Conservation (phyloP, 2,888 invertebrate species). For the Drosophila mimica region DNA sequence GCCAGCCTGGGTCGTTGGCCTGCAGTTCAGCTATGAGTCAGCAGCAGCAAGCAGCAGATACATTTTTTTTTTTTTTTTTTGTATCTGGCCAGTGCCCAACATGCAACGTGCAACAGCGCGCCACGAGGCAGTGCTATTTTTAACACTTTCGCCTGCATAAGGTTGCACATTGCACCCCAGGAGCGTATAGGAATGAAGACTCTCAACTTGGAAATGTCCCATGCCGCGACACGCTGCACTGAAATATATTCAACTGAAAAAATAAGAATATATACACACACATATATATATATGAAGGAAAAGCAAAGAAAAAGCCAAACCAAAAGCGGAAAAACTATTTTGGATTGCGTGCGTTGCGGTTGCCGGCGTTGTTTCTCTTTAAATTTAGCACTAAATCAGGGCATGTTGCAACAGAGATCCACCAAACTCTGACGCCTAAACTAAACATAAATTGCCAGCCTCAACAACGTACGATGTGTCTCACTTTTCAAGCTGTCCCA, state of each 20-base stretch:
- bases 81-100: conserved; percentile 44
- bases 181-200: conserved; percentile 61
- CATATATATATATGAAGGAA: conserved; percentile 6
- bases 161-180: conserved; percentile 73
- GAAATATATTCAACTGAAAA: conserved; percentile 52
- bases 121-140: conserved; percentile 67
- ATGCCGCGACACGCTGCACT: conserved; percentile 61
- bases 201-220: conserved; percentile 69
- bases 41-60: conserved; percentile 23
- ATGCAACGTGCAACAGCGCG: conserved; percentile 26
- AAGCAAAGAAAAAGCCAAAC: conserved; percentile 4
- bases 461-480: conserved; percentile 64
- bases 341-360: conserved; percentile 16
- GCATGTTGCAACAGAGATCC: conserved; percentile 58
- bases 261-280: conserved; percentile 10
- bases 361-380: conserved; percentile 45
- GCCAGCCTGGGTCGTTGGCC: conserved; percentile 70
- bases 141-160: conserved; percentile 74
- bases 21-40: conserved; percentile 69
- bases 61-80: conserved; percentile 23
- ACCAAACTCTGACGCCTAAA: conserved; percentile 57
- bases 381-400: conserved; percentile 82
- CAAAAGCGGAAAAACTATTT: conserved; percentile 47
- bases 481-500: conserved; percentile 58
- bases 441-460: conserved; percentile 71